phyloP scores from a whole-genome alignment of 2,797 vertebrate genomes.

The Remorina albescens region DNA sequence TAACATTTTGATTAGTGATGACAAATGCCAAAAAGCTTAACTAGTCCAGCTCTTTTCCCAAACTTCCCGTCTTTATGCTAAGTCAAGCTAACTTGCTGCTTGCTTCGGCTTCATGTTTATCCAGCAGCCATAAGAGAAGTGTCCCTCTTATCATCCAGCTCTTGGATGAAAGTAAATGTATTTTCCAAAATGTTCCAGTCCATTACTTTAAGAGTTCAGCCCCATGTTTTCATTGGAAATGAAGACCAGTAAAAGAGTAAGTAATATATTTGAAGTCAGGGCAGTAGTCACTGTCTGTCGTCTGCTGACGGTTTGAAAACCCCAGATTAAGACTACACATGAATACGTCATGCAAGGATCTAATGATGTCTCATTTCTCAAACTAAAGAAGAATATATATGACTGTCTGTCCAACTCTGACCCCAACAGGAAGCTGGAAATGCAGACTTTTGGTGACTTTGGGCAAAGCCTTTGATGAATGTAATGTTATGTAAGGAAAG shows the following conservation, averaged over 20 bases:
- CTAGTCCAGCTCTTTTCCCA: neutral
- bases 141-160: neutral
- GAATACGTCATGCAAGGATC: neutral
- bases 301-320: neutral
- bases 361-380: neutral
- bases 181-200: neutral
- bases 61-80: neutral
- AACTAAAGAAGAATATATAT: neutral
- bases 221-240: neutral
- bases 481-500: constrained; percentile 37
- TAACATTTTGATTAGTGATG: neutral
- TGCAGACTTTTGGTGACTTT: constrained; percentile 10
- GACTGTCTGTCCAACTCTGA: neutral
- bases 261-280: neutral
- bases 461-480: constrained; percentile 18
- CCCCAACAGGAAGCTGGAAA: neutral
- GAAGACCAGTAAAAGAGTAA: neutral
- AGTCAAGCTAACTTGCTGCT: neutral
- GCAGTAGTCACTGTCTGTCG: neutral
- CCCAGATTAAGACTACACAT: neutral
- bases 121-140: neutral
- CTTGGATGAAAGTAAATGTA: neutral
- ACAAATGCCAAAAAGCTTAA: neutral
- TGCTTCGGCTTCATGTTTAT: neutral
- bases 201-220: neutral